These are phyloP conservation scores for Cyclura pinguis DNA, from an alignment of 2,797 vertebrate genomes.

Conservation along the genomic window DNA sequence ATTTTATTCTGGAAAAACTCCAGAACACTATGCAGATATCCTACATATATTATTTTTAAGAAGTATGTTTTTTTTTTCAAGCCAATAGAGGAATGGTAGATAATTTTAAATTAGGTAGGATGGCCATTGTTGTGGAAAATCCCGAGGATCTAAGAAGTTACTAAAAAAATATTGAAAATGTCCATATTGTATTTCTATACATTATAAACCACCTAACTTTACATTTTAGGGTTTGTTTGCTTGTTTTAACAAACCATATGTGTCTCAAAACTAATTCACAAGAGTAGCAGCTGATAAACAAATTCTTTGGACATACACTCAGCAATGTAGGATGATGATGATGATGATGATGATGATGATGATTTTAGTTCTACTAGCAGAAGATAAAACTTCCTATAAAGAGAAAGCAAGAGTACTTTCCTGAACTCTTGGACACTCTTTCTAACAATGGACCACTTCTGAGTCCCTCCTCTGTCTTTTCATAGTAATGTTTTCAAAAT, in stretches of 20 bases:
- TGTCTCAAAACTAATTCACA: neutral
- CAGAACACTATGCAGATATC: neutral
- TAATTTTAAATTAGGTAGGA: neutral
- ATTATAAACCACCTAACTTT: neutral
- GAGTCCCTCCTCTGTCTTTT: neutral
- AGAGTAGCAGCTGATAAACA: neutral
- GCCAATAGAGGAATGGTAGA: neutral
- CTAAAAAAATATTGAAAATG: neutral
- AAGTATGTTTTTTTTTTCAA: neutral
- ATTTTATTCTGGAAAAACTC: neutral
- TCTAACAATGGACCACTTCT: neutral
- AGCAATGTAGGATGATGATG: too few species aligned
- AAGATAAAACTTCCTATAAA: neutral
- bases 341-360: too few species aligned
- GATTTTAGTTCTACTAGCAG: neutral
- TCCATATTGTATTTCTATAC: neutral
- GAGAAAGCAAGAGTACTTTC: neutral
- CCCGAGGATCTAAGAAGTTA: neutral
- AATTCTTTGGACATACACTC: neutral
- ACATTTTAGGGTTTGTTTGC: too few species aligned
- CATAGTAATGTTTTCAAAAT: neutral
- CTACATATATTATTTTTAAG: neutral
- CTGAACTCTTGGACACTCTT: neutral
- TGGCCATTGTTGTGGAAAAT: neutral
- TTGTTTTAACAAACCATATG: neutral